phyloP scores from a whole-genome alignment of 2,888 invertebrate species.

The Tipula unca region DNA sequence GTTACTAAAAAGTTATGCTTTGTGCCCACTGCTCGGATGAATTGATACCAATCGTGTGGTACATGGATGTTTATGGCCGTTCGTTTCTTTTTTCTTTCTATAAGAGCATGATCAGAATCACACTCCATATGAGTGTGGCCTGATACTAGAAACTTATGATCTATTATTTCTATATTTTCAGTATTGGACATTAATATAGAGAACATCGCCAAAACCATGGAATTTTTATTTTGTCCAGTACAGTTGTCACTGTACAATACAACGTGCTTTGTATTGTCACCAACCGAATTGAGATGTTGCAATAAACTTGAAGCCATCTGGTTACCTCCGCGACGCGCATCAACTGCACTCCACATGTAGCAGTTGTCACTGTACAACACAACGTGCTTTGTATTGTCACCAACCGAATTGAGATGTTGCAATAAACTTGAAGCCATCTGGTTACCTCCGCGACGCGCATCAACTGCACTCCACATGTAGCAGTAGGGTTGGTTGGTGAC shows the following conservation, averaged over 20 bases:
- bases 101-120: neutral
- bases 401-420: too few relatives aligned
- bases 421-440: neutral
- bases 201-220: neutral
- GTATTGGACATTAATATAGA: neutral
- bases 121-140: too few relatives aligned
- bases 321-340: neutral
- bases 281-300: too few relatives aligned
- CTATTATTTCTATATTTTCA: too few relatives aligned
- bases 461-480: neutral
- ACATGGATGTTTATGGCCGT: neutral
- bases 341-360: neutral
- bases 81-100: neutral
- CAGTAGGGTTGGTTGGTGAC: too few relatives aligned
- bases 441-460: neutral
- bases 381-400: neutral
- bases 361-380: neutral
- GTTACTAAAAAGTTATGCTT: too few relatives aligned
- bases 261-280: neutral
- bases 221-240: neutral
- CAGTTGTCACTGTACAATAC: too few relatives aligned
- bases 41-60: neutral
- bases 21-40: neutral
- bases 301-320: neutral
- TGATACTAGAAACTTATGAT: too few relatives aligned